Evolutionary conservation across 1,140 invertebrate species (phyloP).

Genomic region (Riptortus pedestris): DNA sequence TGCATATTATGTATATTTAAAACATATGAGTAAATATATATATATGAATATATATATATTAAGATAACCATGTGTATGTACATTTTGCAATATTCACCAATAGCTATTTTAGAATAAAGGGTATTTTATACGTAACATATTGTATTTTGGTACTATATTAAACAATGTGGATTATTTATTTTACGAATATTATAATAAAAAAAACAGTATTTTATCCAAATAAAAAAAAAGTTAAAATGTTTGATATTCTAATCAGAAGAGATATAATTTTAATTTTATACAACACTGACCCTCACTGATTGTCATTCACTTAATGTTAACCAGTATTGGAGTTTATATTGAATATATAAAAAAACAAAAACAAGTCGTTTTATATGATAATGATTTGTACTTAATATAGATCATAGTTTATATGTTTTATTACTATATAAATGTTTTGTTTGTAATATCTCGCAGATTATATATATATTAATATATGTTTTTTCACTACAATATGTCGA

Average conservation of each 20-base stretch:
- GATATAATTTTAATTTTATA: slow-evolving; percentile 27
- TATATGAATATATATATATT: slow-evolving; percentile 18
- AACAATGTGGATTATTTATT: slow-evolving; percentile 29
- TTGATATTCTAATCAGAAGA: slow-evolving; percentile 28
- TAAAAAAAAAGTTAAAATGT: slow-evolving; percentile 26
- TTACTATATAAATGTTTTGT: slow-evolving; percentile 32
- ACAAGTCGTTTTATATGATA: slow-evolving; percentile 27
- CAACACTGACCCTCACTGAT: slow-evolving; percentile 25
- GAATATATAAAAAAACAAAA: slow-evolving; percentile 19
- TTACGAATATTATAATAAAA: slow-evolving; percentile 26
- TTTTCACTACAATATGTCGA: slow-evolving; percentile 31
- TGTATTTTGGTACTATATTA: slow-evolving; percentile 33
- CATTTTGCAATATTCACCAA: slow-evolving; percentile 30
- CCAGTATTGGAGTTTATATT: slow-evolving; percentile 28
- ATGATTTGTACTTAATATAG: slow-evolving; percentile 31
- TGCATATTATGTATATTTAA: slow-evolving; percentile 23
- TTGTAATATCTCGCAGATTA: slow-evolving; percentile 30
- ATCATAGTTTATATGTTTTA: slow-evolving; percentile 31
- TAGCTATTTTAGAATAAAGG: slow-evolving; percentile 32
- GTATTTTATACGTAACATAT: slow-evolving; percentile 32
- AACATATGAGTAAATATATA: slow-evolving; percentile 6
- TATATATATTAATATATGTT: slow-evolving; percentile 32
- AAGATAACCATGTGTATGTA: slow-evolving; percentile 26
- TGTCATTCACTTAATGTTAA: slow-evolving; percentile 28
- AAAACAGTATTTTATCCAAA: slow-evolving; percentile 29